Percentiles rank a stretch among this genome's conserved stretches.
Conservation (phyloP, 2,888 invertebrate genomes). For the Caenorhabditis sp. region DNA sequence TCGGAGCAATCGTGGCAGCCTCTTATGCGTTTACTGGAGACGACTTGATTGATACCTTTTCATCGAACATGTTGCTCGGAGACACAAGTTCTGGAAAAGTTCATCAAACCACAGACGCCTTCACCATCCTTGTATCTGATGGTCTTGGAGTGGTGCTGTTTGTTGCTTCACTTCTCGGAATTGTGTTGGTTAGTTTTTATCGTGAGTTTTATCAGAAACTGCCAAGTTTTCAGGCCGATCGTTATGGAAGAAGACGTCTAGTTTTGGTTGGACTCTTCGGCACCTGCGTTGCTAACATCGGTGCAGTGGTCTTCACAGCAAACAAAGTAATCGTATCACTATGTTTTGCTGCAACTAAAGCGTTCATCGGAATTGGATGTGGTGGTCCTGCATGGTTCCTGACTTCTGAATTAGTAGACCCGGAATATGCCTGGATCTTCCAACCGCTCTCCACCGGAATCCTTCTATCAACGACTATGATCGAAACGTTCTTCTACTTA, state of each 20-base stretch:
- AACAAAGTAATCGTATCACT: constrained; percentile 66
- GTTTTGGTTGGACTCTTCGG: constrained; percentile 79
- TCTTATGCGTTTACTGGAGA: constrained; percentile 82
- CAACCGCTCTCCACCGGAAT: constrained; percentile 81
- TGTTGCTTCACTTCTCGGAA: constrained; percentile 51
- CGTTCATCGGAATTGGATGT: constrained; percentile 79
- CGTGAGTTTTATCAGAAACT: neutral
- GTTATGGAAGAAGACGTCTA: constrained; percentile 77
- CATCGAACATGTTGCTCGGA: constrained; percentile 75
- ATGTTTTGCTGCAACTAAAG: constrained; percentile 73
- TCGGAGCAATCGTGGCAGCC: constrained; percentile 79
- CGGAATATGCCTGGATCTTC: constrained; percentile 70
- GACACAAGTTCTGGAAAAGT: constrained; percentile 16
- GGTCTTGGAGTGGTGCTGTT: constrained; percentile 59
- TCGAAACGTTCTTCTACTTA: constrained; percentile 79
- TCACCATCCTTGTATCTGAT: constrained; percentile 57
- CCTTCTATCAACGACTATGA: constrained; percentile 73
- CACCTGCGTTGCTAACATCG: constrained; percentile 76
- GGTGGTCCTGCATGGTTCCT: constrained; percentile 83
- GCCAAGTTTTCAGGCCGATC: constrained; percentile 72
- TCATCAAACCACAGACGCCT: constrained; percentile 51
- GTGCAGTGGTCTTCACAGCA: constrained; percentile 73
- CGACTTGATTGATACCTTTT: constrained; percentile 82
- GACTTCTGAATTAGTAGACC: constrained; percentile 80
- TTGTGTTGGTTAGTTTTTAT: constrained; percentile 43